Conservation (phyloP, 92 coral and sea anemone genomes). For the Epizoanthus ramosus region DNA sequence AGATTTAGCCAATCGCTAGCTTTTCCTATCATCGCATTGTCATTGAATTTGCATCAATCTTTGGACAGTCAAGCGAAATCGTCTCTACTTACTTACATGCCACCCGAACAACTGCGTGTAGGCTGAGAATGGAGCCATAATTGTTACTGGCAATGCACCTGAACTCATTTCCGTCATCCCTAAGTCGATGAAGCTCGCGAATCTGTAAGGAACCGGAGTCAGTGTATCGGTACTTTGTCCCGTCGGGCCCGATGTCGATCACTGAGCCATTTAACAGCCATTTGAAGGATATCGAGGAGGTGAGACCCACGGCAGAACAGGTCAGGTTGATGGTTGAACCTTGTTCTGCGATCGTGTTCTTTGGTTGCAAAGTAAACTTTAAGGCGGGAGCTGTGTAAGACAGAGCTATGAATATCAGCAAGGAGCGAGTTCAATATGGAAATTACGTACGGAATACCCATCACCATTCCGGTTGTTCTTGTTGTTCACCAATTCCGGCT, state of each 20-base stretch:
- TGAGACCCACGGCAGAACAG: conserved; percentile 51
- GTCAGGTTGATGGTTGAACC: conserved; percentile 31
- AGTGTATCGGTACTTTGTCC: neutral
- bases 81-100: conserved; percentile 79
- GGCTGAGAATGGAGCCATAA: conserved; percentile 63
- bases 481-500: too few species aligned
- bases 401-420: too few species aligned
- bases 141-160: conserved; percentile 63
- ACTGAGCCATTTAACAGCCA: conserved; percentile 59
- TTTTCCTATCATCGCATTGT: too few species aligned
- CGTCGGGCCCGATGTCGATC: conserved; percentile 1
- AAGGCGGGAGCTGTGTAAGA: neutral
- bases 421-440: too few species aligned
- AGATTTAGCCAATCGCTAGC: too few species aligned
- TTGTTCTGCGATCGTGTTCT: conserved; percentile 40
- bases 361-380: conserved; percentile 42
- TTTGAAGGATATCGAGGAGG: conserved; percentile 30
- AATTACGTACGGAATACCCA: too few species aligned
- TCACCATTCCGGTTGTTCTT: too few species aligned
- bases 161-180: conserved; percentile 50
- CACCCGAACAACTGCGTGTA: conserved; percentile 51
- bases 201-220: conserved; percentile 15
- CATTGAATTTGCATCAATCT: too few species aligned
- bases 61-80: too few species aligned
- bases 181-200: conserved; percentile 21